These are phyloP conservation scores for Eonycteris spelaea DNA, from an alignment of 2,113 vertebrate genomes.

Conservation along the genomic window DNA sequence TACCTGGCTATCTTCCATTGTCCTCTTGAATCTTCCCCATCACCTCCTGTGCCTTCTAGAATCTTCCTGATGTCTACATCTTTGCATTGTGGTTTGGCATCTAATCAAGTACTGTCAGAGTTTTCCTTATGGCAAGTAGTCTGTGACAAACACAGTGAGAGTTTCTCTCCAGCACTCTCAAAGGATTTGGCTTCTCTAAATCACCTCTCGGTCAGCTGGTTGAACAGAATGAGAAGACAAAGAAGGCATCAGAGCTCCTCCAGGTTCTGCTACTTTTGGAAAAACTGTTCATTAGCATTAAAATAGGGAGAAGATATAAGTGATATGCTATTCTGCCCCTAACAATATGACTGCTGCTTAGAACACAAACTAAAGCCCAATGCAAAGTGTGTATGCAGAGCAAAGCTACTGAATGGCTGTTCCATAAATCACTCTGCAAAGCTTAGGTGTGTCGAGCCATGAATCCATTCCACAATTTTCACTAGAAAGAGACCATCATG, in stretches of 20 bases:
- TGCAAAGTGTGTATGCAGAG: not conserved
- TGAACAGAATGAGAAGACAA: not conserved
- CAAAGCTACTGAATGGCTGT: not conserved
- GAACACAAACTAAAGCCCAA: not conserved
- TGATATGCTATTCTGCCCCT: not conserved
- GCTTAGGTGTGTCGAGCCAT: not conserved
- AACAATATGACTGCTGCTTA: not conserved
- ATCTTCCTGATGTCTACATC: not conserved
- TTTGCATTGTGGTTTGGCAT: not conserved
- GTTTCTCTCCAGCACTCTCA: not conserved
- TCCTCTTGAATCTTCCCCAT: not conserved
- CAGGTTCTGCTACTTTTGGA: not conserved
- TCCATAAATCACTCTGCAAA: not conserved
- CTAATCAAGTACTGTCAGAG: not conserved
- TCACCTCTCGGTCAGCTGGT: not conserved
- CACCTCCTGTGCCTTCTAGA: not conserved
- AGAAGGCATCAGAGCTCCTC: not conserved
- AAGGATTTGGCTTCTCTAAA: not conserved
- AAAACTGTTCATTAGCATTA: not conserved
- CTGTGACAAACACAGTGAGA: not conserved
- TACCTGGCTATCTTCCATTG: not conserved
- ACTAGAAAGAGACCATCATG: not conserved
- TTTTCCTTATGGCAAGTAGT: not conserved
- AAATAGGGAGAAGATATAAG: not conserved
- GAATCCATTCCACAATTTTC: not conserved